Conservation (phyloP, 2,113 vertebrate species). For the Eira barbara region DNA sequence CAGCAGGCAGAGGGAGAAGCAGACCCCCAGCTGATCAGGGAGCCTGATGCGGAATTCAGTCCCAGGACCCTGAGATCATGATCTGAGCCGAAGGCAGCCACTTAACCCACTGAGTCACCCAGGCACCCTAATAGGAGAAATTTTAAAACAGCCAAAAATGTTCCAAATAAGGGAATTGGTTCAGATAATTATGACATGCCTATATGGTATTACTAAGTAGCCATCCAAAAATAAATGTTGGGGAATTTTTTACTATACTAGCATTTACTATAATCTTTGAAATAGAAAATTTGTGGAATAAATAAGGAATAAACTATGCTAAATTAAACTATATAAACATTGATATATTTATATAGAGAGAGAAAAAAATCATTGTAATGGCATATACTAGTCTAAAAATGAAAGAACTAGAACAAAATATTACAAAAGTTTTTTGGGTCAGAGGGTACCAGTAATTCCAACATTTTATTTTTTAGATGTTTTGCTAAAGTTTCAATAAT, state of each 20-base stretch:
- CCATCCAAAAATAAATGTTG: not conserved
- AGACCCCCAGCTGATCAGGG: no score
- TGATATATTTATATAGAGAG: not conserved
- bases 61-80: no score
- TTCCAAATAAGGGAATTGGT: not conserved
- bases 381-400: not conserved
- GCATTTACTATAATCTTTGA: not conserved
- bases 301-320: conserved; percentile 8
- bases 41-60: no score
- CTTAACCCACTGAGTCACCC: no score
- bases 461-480: not conserved
- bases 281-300: conserved; percentile 3
- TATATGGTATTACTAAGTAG: not conserved
- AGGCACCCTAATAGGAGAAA: not conserved
- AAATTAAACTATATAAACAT: not conserved
- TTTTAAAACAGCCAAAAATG: not conserved
- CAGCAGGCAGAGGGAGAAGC: no score
- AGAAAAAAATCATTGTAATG: not conserved
- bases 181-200: conserved; percentile 16
- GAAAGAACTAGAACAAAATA: conserved; percentile 15
- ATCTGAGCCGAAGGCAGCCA: no score
- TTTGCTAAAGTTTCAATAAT: not conserved
- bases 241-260: conserved; percentile 11
- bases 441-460: not conserved
- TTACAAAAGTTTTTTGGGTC: conserved; percentile 6